Evolutionary conservation across 1,140 invertebrate genomes (phyloP).

Genomic region (Adelges cooleyi): DNA sequence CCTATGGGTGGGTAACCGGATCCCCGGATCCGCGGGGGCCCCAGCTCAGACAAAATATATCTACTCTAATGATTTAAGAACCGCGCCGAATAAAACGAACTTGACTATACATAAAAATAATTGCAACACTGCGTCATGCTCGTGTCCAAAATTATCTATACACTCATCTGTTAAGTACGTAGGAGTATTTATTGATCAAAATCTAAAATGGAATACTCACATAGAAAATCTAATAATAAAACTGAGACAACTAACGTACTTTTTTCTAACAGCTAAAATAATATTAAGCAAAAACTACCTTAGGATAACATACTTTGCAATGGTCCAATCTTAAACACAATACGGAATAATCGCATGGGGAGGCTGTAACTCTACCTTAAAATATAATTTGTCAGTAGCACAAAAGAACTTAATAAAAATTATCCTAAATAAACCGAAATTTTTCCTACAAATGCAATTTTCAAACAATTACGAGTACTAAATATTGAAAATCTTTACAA

Average conservation of each 20-base stretch:
- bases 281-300: background rate
- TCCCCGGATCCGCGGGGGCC: no score
- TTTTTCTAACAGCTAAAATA: background rate
- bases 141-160: background rate
- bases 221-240: background rate
- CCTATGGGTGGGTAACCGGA: no score
- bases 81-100: background rate
- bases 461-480: background rate
- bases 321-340: background rate
- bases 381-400: background rate
- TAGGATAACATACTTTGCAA: background rate
- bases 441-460: background rate
- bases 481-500: background rate
- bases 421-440: background rate
- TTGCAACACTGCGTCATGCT: background rate
- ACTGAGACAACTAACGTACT: background rate
- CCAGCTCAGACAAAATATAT: no score
- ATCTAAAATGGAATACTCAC: no score
- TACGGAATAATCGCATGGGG: background rate
- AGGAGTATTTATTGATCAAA: background rate
- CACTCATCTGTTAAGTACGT: background rate
- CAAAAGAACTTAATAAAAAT: slow-evolving; percentile 2
- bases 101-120: background rate
- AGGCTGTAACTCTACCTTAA: background rate
- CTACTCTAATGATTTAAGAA: background rate